Evolutionary conservation across 92 coral and sea anemone genomes (phyloP), one percentile per base, ranked within the genome.

Genomic region (Galaxea fascicularis): DNA sequence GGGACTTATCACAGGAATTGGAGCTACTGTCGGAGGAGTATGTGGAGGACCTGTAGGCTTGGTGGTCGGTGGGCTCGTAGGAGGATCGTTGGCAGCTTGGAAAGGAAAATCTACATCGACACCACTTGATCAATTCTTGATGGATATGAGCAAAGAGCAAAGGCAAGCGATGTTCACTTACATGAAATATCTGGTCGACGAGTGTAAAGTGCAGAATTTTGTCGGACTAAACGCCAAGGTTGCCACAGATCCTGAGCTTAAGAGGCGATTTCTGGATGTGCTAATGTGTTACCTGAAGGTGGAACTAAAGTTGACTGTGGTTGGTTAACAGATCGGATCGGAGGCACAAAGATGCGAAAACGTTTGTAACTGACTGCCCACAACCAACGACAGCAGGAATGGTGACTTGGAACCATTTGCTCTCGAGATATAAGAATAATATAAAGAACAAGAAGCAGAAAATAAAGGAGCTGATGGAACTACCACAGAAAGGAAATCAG

Each of bases 81-180:
- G 95, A 6, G 98, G 98, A 30, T 83, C 93, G n/a, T 60, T 94
- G 24, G 98, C 95, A 10, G 92, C 95, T 7, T 94, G 95, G 95
- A 92, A 86, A 14, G 89, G 93, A 73, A 94, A 92, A 28, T 65
- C 86, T 10, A 82, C 80, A 0, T 45, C 79, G 24, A 68, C 79
- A 47, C 45, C 93, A 16, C 28, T 94, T 78, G 98, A 94, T 20
- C 84, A 92, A 73, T 92, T 77, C 79, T 89, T 94, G 60, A 92
- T 87, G 46, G 94, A 92, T 59, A 92, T 94, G 89, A 78, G 86
- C 81, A 86, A 87, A 75, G 95, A 94, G 20, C 90, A 94, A 74
- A 80, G 98, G 72, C 93, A 89, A 62, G 90, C 80, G 8, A 65
- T 94, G 65, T 90, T 62, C 45, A 71, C 51, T 18, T 92, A 94